Base-by-base conservation (phyloP, 2,888 invertebrate genomes). In the Orthosia gracilis region DNA sequence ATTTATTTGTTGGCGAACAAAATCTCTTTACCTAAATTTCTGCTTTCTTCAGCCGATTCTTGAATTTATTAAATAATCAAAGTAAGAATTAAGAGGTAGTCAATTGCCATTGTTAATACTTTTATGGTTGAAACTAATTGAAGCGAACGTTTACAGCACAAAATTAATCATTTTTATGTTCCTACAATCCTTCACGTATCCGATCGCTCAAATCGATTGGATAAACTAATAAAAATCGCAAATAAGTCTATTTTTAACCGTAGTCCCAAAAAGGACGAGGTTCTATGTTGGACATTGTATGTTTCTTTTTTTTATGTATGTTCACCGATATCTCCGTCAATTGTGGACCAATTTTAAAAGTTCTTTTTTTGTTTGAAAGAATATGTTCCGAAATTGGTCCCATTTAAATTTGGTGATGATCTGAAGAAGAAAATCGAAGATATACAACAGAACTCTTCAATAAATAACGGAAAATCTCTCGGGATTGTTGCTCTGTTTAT, bases 111-210 rank as follows among this genome's bases (percentile, higher is more conserved):
- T 64, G 54, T 62, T 26, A 65, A 62, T 54, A 26, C 64, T 59
- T 80, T 64, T 68, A 68, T 73, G 26, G 54, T 61, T 67, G 59
- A 76, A 82, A 66, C 61, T 73, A 76, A 76, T 73, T 64, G 57
- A 66, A 54, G 31, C 50, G 31, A 59, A 58, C 47, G 23, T 61
- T 73, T 66, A 79, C 21, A 69, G 47, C 57, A 67, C 63, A 71
- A 73, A 58, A 69, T 64, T 73, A 72, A 66, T 78, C 58, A 74
- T 40, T 69, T 71, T 71, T 71, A 74, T 66, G 47, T 71, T 68
- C 55, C n/a, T 52, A 49, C 50, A 70, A 69, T 74, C 26, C 21
- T 78, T 70, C 59, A 76, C 45, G 61, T 62, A 61, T 61, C 47
- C 26, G 45, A 69, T 69, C 21, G 72, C 52, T 54, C 31, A 45